phyloP scores from a whole-genome alignment of 2,888 invertebrate genomes.

The Siphlonurus alternatus region DNA sequence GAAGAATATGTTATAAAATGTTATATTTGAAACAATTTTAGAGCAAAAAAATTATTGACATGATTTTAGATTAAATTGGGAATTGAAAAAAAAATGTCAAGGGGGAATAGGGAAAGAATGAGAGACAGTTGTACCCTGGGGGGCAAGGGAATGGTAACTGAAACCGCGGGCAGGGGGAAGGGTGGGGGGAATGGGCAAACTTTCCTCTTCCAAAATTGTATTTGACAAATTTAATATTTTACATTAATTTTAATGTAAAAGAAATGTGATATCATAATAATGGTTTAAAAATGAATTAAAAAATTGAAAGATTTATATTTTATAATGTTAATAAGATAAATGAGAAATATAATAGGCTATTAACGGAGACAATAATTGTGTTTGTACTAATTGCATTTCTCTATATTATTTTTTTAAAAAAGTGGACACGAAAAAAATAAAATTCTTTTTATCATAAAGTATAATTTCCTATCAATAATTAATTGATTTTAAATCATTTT shows the following conservation, averaged over 20 bases:
- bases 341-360: too few relatives aligned
- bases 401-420: too few relatives aligned
- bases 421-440: too few relatives aligned
- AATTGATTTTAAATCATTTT: too few relatives aligned
- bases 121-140: constrained; percentile 17
- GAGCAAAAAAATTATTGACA: constrained; percentile 17
- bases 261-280: too few relatives aligned
- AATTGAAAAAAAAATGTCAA: constrained; percentile 19
- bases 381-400: too few relatives aligned
- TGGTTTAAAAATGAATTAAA: too few relatives aligned
- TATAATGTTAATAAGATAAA: too few relatives aligned
- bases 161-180: constrained; percentile 17
- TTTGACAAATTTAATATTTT: not conserved
- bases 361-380: too few relatives aligned
- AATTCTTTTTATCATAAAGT: too few relatives aligned
- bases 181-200: not conserved
- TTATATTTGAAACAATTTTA: not conserved
- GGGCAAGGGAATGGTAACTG: not conserved
- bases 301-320: too few relatives aligned
- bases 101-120: constrained; percentile 13
- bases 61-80: constrained; percentile 20
- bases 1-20: not conserved
- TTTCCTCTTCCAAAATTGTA: not conserved
- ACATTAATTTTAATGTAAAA: not conserved
- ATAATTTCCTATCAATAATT: too few relatives aligned